Conservation (phyloP, 2,888 invertebrate genomes). For the Melanchra persicariae region DNA sequence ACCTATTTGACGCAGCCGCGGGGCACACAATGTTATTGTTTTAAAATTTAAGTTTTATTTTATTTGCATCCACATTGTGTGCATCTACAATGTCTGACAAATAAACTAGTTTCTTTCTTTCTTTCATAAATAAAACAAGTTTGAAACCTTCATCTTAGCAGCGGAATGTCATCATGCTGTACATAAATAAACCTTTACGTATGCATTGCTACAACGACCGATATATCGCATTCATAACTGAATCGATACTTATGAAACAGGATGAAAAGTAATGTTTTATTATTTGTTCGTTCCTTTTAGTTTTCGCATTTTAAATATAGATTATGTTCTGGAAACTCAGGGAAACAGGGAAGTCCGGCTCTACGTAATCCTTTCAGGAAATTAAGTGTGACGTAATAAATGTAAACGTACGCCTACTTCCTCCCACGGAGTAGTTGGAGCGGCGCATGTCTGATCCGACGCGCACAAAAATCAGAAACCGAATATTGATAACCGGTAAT, state of each 20-base stretch:
- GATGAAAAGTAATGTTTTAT: neutral
- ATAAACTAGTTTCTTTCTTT: no score
- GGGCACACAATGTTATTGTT: no score
- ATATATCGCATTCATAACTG: neutral
- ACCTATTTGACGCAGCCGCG: no score
- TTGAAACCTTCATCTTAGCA: neutral
- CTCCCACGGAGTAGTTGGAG: neutral
- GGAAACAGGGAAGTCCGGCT: neutral
- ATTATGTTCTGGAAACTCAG: neutral
- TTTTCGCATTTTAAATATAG: neutral
- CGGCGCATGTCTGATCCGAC: conserved; percentile 9
- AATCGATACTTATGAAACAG: neutral
- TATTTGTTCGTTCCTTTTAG: neutral
- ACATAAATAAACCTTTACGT: neutral
- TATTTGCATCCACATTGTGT: no score
- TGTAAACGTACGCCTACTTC: conserved; percentile 17
- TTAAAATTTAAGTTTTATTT: no score
- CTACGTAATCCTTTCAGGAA: neutral
- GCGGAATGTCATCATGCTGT: neutral
- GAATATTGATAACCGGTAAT: conserved; percentile 42
- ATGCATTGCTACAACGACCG: neutral
- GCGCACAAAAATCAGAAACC: conserved; percentile 11
- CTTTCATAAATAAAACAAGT: neutral
- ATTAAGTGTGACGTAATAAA: conserved; percentile 17
- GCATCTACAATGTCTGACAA: no score